Percentiles rank a stretch among this genome's conserved stretches.
Evolutionary conservation across 2,797 vertebrate species (phyloP).

Genomic region (Platalea minor): DNA sequence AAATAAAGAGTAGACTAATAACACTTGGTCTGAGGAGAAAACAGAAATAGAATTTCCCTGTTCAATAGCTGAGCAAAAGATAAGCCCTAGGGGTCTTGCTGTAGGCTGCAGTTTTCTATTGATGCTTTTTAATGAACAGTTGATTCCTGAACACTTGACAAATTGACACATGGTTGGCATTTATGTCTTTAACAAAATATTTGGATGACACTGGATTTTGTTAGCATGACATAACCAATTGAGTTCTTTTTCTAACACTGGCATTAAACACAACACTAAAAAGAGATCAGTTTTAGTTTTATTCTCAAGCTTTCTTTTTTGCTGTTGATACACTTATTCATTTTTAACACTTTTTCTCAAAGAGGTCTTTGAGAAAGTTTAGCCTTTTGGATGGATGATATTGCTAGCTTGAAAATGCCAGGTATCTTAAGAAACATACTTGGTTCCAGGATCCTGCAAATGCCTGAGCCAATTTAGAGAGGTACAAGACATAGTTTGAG

Average conservation of each 20-base stretch:
- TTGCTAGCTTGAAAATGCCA: neutral
- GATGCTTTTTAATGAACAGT: neutral
- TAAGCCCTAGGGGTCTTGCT: neutral
- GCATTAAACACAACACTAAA: neutral
- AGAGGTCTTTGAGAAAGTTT: neutral
- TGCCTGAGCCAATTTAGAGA: neutral
- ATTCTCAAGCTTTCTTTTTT: neutral
- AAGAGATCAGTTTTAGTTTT: neutral
- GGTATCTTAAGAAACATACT: neutral
- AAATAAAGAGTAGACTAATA: neutral
- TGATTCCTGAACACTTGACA: neutral
- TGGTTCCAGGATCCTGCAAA: neutral
- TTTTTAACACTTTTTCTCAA: neutral
- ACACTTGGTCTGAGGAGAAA: neutral
- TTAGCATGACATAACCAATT: neutral
- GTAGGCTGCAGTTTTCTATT: neutral
- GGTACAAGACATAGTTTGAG: neutral
- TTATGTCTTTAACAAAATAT: neutral
- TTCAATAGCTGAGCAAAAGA: neutral
- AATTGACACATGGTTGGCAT: neutral
- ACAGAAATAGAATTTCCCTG: neutral
- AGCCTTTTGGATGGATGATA: neutral
- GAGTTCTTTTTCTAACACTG: neutral
- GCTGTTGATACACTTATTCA: neutral
- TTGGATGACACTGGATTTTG: neutral